Evolutionary conservation across 2,113 vertebrate genomes (phyloP).

Genomic region (Procavia capensis): DNA sequence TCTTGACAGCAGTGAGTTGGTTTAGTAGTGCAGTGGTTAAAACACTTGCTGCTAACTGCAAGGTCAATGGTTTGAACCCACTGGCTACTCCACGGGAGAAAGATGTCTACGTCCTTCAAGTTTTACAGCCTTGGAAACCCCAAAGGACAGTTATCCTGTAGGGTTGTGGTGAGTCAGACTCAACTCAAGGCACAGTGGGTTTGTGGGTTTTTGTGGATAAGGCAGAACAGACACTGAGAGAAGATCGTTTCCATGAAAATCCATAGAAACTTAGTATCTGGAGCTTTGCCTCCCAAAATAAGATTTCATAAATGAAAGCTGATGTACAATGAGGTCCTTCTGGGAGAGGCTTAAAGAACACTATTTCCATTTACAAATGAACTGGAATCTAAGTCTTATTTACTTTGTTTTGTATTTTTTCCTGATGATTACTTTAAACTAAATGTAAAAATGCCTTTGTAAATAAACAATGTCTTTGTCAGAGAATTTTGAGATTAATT

Average conservation of each 20-base stretch:
- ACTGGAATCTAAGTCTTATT: background rate
- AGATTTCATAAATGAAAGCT: background rate
- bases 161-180: too few relatives aligned
- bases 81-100: background rate
- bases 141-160: too few relatives aligned
- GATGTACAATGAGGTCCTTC: background rate
- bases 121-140: too few relatives aligned
- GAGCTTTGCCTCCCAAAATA: background rate
- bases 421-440: background rate
- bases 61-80: background rate
- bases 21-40: too few relatives aligned
- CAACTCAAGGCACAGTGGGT: too few relatives aligned
- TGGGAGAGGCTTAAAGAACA: background rate
- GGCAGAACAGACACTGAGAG: background rate
- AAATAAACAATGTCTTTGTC: background rate
- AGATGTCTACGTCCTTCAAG: background rate
- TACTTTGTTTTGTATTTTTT: background rate
- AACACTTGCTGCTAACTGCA: background rate
- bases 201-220: too few relatives aligned
- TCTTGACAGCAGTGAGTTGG: too few relatives aligned
- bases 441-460: background rate
- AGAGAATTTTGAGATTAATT: background rate
- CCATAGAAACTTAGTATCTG: background rate
- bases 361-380: background rate
- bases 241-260: background rate